phyloP scores from a whole-genome alignment of 2,113 vertebrate species.

The Ranitomeya imitator region DNA sequence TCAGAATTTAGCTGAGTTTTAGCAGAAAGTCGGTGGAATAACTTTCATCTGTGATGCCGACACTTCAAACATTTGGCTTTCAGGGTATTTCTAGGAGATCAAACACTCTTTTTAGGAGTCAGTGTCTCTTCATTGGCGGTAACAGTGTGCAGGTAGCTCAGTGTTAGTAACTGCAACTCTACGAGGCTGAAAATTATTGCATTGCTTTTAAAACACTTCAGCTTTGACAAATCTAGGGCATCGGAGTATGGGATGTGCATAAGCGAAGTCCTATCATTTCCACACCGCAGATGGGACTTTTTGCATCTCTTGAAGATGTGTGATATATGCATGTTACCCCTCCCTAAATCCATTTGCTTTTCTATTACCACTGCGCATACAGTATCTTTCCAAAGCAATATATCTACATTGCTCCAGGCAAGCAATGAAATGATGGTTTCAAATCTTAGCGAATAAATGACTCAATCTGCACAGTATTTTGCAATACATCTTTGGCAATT shows the following conservation, averaged over 20 bases:
- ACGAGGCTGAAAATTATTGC: background rate
- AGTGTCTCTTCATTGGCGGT: background rate
- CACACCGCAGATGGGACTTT: background rate
- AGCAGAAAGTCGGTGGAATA: background rate
- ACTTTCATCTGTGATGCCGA: conserved; percentile 23
- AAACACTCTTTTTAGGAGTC: background rate
- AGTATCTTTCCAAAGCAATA: background rate
- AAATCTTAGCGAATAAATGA: conserved; percentile 12
- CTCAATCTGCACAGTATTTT: conserved; percentile 6
- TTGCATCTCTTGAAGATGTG: background rate
- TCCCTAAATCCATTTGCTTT: background rate
- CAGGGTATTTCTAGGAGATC: conserved; percentile 13
- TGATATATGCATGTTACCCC: conserved; percentile 18
- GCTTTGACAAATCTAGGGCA: conserved; percentile 29
- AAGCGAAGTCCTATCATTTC: background rate
- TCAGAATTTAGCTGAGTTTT: background rate
- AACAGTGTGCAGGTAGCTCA: background rate
- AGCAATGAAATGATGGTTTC: background rate
- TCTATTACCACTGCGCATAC: background rate
- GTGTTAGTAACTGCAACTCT: background rate
- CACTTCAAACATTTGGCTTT: conserved; percentile 9
- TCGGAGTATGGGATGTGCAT: background rate
- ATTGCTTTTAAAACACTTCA: background rate
- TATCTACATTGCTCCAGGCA: conserved; percentile 1
- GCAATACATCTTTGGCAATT: background rate